Evolutionary conservation across 2,113 vertebrate species (phyloP).

Genomic region (Glaucidium brasilianum): DNA sequence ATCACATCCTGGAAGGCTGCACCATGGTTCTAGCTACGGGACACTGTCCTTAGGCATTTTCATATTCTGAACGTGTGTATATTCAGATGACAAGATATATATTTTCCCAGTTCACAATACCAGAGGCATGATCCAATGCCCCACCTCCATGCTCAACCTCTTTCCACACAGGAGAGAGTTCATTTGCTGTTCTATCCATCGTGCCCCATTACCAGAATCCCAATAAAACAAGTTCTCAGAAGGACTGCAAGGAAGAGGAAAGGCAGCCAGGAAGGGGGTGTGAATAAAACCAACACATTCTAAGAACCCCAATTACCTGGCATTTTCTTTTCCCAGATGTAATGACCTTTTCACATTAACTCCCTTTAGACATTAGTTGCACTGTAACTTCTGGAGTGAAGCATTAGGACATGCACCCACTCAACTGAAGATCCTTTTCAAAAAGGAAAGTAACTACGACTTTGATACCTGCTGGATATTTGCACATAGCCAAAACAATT

Average conservation of each 20-base stretch:
- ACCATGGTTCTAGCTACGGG: accelerated
- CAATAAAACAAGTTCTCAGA: not conserved
- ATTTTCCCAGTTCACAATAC: not conserved
- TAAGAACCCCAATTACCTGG: not conserved
- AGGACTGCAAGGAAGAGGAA: not conserved
- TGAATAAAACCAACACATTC: not conserved
- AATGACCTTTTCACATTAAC: not conserved
- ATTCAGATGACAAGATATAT: not conserved
- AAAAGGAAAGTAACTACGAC: not conserved
- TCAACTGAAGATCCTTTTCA: not conserved
- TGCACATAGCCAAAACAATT: not conserved
- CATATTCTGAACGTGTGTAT: too few relatives aligned
- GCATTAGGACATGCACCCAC: accelerated
- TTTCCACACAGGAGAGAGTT: not conserved
- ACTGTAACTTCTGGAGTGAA: not conserved
- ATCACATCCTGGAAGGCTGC: not conserved
- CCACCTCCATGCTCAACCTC: not conserved
- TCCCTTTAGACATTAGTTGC: not conserved
- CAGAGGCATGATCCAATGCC: not conserved
- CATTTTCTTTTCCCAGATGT: not conserved
- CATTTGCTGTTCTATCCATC: not conserved
- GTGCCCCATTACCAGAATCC: not conserved
- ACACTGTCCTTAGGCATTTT: not conserved
- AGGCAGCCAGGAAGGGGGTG: not conserved
- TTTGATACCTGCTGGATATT: not conserved